Conservation (phyloP, 2,888 invertebrate species). For the Sminthurinus aureus region DNA sequence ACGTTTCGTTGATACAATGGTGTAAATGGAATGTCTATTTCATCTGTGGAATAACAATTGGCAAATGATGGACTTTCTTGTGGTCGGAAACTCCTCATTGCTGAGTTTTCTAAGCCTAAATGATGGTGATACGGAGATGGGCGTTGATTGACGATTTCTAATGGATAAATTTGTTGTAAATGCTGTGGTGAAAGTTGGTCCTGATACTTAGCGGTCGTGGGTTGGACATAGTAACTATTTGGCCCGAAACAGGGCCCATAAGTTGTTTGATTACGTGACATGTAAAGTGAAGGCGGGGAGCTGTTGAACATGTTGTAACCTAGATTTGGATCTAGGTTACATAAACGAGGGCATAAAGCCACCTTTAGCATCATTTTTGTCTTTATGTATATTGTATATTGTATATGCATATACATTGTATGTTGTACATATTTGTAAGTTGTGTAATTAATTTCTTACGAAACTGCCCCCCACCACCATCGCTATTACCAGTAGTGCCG, state of each 20-base stretch:
- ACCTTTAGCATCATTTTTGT: too few relatives aligned
- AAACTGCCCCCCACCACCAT: too few relatives aligned
- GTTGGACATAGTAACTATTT: neutral
- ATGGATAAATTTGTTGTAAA: conserved; percentile 25
- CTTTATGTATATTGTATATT: neutral
- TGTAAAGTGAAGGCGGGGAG: neutral
- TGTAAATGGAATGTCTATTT: conserved; percentile 47
- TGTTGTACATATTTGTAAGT: neutral
- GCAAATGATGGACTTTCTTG: neutral
- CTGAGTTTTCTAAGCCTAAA: neutral
- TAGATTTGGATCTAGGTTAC: neutral
- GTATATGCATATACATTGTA: neutral
- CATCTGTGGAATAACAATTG: conserved; percentile 34
- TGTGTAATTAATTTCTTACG: too few relatives aligned
- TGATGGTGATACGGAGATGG: neutral
- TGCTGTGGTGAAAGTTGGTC: neutral
- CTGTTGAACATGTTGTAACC: neutral
- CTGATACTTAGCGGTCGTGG: neutral
- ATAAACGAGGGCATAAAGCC: too few relatives aligned
- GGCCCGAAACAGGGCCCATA: neutral
- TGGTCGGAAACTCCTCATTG: neutral
- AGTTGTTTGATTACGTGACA: conserved; percentile 15
- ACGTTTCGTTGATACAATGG: conserved; percentile 38
- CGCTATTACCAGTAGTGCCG: too few relatives aligned
- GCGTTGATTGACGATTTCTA: conserved; percentile 20